Evolutionary conservation across 2,888 invertebrate genomes (phyloP).

Genomic region (Calameuta pallipes): DNA sequence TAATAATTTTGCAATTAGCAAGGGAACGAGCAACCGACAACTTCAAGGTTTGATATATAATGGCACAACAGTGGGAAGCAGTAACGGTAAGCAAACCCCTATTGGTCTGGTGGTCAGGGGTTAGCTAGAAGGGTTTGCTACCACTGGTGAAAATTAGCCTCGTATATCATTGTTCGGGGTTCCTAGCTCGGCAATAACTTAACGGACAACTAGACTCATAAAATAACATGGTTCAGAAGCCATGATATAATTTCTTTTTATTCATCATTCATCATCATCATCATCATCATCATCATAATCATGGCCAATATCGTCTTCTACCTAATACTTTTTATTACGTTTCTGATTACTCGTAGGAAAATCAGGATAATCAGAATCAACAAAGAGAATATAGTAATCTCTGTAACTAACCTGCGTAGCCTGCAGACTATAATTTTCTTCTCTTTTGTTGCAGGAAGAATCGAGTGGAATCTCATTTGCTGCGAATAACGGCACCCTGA

Average conservation of each 20-base stretch:
- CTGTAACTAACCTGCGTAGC: too few relatives aligned
- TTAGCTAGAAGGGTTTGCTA: background rate
- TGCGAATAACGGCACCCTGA: too few relatives aligned
- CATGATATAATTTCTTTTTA: background rate
- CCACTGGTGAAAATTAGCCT: conserved; percentile 49
- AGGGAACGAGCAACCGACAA: background rate
- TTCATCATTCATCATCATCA: background rate
- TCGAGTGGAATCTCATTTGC: too few relatives aligned
- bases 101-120: background rate
- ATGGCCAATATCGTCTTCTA: background rate
- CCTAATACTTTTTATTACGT: background rate
- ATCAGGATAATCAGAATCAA: too few relatives aligned
- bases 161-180: conserved; percentile 50
- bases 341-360: background rate
- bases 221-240: conserved; percentile 41
- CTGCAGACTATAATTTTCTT: too few relatives aligned
- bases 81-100: background rate
- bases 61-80: background rate
- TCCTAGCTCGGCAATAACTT: conserved; percentile 53
- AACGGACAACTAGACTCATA: conserved; percentile 44
- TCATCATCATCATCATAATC: background rate
- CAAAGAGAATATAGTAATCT: too few relatives aligned
- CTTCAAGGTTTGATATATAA: background rate
- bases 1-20: background rate
- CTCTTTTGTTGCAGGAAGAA: too few relatives aligned